These are phyloP conservation scores for Mustela nigripes DNA, from an alignment of 2,113 vertebrate genomes.

Conservation along the genomic window DNA sequence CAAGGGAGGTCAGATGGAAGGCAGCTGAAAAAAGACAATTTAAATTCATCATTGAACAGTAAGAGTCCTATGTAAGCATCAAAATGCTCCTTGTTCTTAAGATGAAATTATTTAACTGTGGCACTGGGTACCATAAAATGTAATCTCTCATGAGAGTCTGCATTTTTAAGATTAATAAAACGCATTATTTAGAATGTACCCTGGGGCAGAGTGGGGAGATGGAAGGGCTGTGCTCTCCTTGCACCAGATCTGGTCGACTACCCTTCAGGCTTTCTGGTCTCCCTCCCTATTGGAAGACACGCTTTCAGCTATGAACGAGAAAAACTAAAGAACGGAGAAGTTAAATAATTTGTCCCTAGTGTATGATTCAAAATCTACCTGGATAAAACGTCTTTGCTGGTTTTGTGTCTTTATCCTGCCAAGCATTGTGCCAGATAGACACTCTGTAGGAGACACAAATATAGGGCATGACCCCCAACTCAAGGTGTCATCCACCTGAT, in stretches of 20 bases:
- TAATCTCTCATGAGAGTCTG: slow-evolving; percentile 37
- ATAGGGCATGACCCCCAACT: neutral
- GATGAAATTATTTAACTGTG: slow-evolving; percentile 61
- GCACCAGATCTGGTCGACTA: neutral
- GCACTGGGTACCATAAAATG: neutral
- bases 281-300: neutral
- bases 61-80: slow-evolving; percentile 46
- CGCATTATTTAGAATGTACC: neutral
- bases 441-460: neutral
- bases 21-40: neutral
- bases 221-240: neutral
- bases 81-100: slow-evolving; percentile 47
- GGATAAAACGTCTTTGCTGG: neutral
- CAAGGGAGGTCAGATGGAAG: slow-evolving; percentile 7
- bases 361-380: neutral
- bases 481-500: neutral
- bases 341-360: neutral
- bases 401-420: neutral
- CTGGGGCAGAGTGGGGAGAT: neutral
- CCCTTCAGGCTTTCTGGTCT: neutral
- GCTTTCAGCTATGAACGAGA: neutral
- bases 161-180: slow-evolving; percentile 57
- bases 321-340: slow-evolving; percentile 40
- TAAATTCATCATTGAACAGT: slow-evolving; percentile 22
- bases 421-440: neutral